Base-by-base conservation (phyloP, 2,888 invertebrate genomes). In the Nycteola revayana region DNA sequence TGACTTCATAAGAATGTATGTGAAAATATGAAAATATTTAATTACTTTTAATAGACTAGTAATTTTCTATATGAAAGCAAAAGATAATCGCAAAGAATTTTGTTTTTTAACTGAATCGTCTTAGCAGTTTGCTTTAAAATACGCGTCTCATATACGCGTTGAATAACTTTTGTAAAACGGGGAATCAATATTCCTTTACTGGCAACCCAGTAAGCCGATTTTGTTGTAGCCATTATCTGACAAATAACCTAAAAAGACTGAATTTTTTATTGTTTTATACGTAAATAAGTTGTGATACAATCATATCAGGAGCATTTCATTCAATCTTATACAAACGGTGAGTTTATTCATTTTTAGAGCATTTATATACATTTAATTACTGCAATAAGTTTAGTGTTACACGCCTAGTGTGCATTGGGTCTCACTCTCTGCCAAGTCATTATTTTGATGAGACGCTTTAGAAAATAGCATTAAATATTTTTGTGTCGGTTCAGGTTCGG, bases 161-260 rank as follows among this genome's bases (percentile, higher is more conserved):
- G n/a, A n/a, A n/a, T n/a, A n/a, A n/a, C n/a, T n/a, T n/a, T n/a
- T n/a, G n/a, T n/a, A n/a, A n/a, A n/a, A n/a, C n/a, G n/a, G n/a
- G n/a, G 14, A 5, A 14, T 14, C 2, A 3, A 14, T 14, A 14
- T 14, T 14, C 5, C n/a, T 14, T 14, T 14, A 14, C 2, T 14
- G 14, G 14, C 14, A 14, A 14, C 14, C 14, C 14, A 3, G 2
- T 3, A 3, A 2, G 28, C 7, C 31, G 35, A 51, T 36, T 49
- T 44, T 49, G 40, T 48, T 52, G 46, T 49, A 49, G 48, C 53
- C 53, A 55, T 55, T 45, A 33, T 57, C 57, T 73, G 70, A 69
- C 71, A 74, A 66, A 58, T 76, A 79, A 77, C 76, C 77, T 77
- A 61, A 54, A 59, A 78, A 81, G 81, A 80, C 81, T 81, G 80